A percentile compares a stretch with the other conserved stretches of the same genome.
These are phyloP conservation scores for Calliopsis andreniformis DNA, from an alignment of 1,140 invertebrate species.

Conservation along the genomic window DNA sequence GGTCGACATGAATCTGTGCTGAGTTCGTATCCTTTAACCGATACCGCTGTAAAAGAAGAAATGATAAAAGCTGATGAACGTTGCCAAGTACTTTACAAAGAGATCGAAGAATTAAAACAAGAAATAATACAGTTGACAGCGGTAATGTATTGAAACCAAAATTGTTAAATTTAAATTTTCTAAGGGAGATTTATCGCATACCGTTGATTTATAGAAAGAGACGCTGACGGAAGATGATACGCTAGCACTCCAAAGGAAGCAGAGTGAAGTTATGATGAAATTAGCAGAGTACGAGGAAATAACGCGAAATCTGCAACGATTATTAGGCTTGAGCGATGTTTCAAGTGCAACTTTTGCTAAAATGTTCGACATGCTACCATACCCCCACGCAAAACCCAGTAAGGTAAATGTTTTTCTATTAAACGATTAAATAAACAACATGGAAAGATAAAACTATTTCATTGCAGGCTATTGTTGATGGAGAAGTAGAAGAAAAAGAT, in stretches of 20 bases:
- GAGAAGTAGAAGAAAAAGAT: conserved; percentile 20
- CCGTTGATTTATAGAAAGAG: conserved; percentile 69
- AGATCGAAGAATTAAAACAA: conserved; percentile 65
- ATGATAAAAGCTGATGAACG: conserved; percentile 63
- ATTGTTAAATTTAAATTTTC: conserved; percentile 12
- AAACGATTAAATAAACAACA: not conserved
- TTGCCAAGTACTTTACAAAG: conserved; percentile 58
- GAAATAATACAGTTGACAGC: conserved; percentile 57
- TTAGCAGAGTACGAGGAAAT: conserved; percentile 74
- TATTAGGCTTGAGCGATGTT: conserved; percentile 71
- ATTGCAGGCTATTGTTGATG: conserved; percentile 20
- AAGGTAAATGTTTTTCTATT: conserved; percentile 24
- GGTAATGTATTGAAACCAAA: conserved; percentile 44
- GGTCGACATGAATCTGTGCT: conserved; percentile 57
- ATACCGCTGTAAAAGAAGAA: conserved; percentile 60
- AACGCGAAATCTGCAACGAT: conserved; percentile 70
- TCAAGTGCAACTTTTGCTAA: conserved; percentile 64
- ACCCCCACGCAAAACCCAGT: conserved; percentile 49
- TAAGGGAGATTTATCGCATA: not conserved
- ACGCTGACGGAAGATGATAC: conserved; percentile 74
- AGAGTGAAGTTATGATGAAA: conserved; percentile 68
- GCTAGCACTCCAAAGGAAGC: conserved; percentile 65
- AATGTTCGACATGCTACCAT: conserved; percentile 66
- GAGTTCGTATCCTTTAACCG: conserved; percentile 62
- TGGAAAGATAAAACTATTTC: conserved; percentile 1